These are phyloP conservation scores for Drosophila rhopaloa DNA, from an alignment of 1,140 invertebrate genomes.

Conservation along the genomic window DNA sequence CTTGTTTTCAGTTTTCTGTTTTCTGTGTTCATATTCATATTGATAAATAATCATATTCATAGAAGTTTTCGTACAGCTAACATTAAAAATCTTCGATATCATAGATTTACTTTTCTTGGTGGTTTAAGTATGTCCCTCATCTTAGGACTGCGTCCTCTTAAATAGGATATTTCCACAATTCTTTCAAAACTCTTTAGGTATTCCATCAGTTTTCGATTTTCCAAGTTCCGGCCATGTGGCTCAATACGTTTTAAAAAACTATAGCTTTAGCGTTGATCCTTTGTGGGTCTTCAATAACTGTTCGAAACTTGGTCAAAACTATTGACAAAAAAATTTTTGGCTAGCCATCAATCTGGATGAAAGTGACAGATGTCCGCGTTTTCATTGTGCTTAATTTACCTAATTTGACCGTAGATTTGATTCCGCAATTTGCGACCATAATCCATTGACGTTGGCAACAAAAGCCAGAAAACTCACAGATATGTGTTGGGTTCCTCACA, in stretches of 20 bases:
- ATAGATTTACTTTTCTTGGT: neutral
- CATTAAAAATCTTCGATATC: slow-evolving; percentile 29
- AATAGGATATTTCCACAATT: neutral
- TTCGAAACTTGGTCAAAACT: slow-evolving; percentile 5
- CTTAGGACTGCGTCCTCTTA: neutral
- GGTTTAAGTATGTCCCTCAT: neutral
- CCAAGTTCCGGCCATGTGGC: too few relatives aligned
- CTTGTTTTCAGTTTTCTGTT: slow-evolving; percentile 12
- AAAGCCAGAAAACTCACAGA: slow-evolving; percentile 4
- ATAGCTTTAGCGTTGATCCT: slow-evolving; percentile 14
- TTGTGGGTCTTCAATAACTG: neutral
- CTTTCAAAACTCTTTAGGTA: neutral
- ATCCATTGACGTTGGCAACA: slow-evolving; percentile 4
- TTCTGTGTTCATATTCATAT: slow-evolving; percentile 4
- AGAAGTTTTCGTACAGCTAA: slow-evolving; percentile 13
- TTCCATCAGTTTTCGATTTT: neutral
- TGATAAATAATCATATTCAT: neutral
- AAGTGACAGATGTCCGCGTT: neutral
- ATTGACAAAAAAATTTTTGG: too few relatives aligned
- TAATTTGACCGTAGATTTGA: slow-evolving; percentile 4
- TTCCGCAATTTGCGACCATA: neutral
- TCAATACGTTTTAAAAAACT: slow-evolving; percentile 28
- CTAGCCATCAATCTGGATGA: neutral
- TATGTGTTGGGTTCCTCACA: slow-evolving; percentile 1
- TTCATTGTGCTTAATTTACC: slow-evolving; percentile 1